Evolutionary conservation across 2,888 invertebrate species (phyloP), one percentile per base, ranked within the genome.

Genomic region (Lasius platythorax): DNA sequence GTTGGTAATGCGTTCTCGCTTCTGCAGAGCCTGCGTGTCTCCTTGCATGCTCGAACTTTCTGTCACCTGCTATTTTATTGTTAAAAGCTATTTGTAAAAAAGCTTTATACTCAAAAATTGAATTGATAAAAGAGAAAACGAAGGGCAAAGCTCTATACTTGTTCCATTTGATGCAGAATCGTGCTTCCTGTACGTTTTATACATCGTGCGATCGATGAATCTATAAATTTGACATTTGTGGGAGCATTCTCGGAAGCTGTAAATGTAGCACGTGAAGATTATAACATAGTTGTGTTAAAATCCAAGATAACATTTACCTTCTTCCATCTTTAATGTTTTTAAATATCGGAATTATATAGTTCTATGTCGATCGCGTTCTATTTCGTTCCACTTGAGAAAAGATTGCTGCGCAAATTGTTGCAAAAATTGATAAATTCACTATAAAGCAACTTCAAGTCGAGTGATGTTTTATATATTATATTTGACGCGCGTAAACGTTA

Each of bases 161-260:
- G 46, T 73, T n/a, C n/a, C 30, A 43, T 8, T 28, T 82, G 23
- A 23, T 23, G 18, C 0, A 84, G 61, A 33, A 67, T 73, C 5
- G 81, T 66, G 1, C 50, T 53, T 11, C 87, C 88, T 1, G 76
- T 86, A 11, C 75, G 68, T 4, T 79, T 90, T n/a, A 79, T 64
- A 90, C 90, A 90, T 67, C 87, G 89, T 8, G n/a, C 53, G 75
- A 90, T 88, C 63, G 90, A 56, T 1, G 67, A 43, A 61, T 89
- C 72, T 15, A 90, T 67, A 9, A 90, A 89, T 46, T 66, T 87
- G n/a, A 87, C 85, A 4, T 23, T 23, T 23, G 23, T 23, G 23
- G 23, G 23, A 50, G 83, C 40, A 50, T 89, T 90, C 11, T 84
- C 53, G 8, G 53, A 2, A 53, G 6, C 87, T 3, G 50, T 15